These are phyloP conservation scores for Drosophila sp. DNA, from an alignment of 1,140 invertebrate genomes.

Conservation along the genomic window DNA sequence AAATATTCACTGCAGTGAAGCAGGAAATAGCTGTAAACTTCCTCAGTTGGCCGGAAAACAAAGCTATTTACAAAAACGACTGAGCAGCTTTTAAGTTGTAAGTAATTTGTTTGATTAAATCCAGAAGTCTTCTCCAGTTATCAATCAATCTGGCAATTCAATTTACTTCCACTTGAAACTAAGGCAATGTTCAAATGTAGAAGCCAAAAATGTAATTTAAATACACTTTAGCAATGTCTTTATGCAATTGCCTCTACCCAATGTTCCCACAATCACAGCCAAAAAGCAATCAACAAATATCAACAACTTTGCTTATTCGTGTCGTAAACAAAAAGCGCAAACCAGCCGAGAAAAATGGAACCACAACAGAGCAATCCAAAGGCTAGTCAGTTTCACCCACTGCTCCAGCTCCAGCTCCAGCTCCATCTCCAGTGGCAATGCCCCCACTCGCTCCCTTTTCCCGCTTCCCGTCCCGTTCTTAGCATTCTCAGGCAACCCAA, in stretches of 20 bases:
- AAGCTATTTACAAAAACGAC: too few relatives aligned
- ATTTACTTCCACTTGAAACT: background rate
- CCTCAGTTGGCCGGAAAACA: too few relatives aligned
- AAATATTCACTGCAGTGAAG: too few relatives aligned
- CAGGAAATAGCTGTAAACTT: too few relatives aligned
- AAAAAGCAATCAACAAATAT: slow-evolving; percentile 78
- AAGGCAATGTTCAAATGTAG: background rate
- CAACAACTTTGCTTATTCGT: slow-evolving; percentile 75
- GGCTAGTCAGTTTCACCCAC: slow-evolving; percentile 57
- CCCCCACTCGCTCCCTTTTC: background rate
- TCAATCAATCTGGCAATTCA: background rate
- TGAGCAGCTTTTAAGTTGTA: background rate
- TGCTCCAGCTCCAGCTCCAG: slow-evolving; percentile 3
- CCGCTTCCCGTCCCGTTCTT: background rate
- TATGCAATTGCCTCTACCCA: slow-evolving; percentile 15
- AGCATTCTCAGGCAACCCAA: slow-evolving; percentile 18
- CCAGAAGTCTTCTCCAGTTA: background rate
- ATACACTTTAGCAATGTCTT: slow-evolving; percentile 37
- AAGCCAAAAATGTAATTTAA: slow-evolving; percentile 41
- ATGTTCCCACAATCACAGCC: slow-evolving; percentile 55
- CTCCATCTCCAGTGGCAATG: background rate
- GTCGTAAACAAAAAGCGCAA: slow-evolving; percentile 69
- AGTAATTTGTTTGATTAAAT: background rate
- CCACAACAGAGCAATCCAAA: slow-evolving; percentile 45
- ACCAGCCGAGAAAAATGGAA: slow-evolving; percentile 34